Percentiles rank a stretch among this genome's conserved stretches.
These are phyloP conservation scores for Rhopalosiphum padi DNA, from an alignment of 1,140 invertebrate genomes.

Conservation along the genomic window DNA sequence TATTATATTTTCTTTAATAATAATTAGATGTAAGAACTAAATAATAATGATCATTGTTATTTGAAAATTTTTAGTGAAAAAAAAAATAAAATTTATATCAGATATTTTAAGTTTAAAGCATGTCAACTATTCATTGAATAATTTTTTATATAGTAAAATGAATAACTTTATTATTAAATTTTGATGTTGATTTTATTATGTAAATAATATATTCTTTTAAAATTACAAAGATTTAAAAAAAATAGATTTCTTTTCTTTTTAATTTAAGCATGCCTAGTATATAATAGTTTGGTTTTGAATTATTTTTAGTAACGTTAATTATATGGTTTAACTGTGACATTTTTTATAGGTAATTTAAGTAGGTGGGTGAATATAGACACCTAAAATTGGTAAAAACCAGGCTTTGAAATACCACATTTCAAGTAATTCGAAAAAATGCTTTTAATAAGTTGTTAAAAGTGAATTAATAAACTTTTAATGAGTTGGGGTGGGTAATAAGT, in stretches of 20 bases:
- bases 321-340: no score
- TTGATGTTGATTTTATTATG: background rate
- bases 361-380: no score
- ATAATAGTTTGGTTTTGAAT: background rate
- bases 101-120: background rate
- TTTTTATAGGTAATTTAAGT: no score
- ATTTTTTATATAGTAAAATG: background rate
- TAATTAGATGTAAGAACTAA: background rate
- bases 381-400: no score
- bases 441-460: no score
- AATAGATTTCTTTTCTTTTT: background rate
- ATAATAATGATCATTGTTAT: background rate
- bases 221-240: background rate
- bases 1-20: background rate
- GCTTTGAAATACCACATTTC: no score
- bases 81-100: background rate
- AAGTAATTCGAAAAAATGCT: no score
- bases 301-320: background rate
- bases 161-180: background rate
- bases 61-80: background rate
- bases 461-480: no score
- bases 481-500: no score
- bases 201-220: background rate
- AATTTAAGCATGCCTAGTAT: background rate
- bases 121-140: background rate